These are phyloP conservation scores for Troides oblongomaculatus DNA, from an alignment of 2,888 invertebrate genomes.

Conservation along the genomic window DNA sequence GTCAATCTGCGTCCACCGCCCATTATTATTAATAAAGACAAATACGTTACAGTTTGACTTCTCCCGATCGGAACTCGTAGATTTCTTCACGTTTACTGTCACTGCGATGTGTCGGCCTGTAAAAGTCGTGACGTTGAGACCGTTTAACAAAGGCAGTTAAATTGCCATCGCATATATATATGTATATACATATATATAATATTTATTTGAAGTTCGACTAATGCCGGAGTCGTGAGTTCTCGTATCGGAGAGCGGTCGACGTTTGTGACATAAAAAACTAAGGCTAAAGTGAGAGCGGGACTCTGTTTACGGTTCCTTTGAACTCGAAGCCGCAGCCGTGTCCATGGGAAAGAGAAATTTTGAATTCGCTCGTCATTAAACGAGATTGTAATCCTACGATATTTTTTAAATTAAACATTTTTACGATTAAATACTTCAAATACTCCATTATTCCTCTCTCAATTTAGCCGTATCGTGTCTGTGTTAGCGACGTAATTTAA, in stretches of 20 bases:
- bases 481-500: slow-evolving; percentile 58
- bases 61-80: slow-evolving; percentile 35
- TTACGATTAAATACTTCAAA: slow-evolving; percentile 22
- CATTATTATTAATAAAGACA: slow-evolving; percentile 41
- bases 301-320: slow-evolving; percentile 44
- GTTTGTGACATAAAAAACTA: slow-evolving; percentile 36
- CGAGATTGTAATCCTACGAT: background rate
- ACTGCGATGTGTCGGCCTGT: background rate
- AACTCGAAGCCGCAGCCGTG: slow-evolving; percentile 32
- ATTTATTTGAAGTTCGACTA: slow-evolving; percentile 29
- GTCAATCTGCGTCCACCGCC: slow-evolving; percentile 39
- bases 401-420: slow-evolving; percentile 11
- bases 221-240: slow-evolving; percentile 31
- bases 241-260: slow-evolving; percentile 38
- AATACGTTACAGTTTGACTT: slow-evolving; percentile 39
- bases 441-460: slow-evolving; percentile 43
- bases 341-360: slow-evolving; percentile 24
- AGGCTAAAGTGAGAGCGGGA: slow-evolving; percentile 46
- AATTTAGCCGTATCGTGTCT: slow-evolving; percentile 62
- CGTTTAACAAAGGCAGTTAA: slow-evolving; percentile 15
- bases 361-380: slow-evolving; percentile 1
- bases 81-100: slow-evolving; percentile 6
- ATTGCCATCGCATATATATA: slow-evolving; percentile 10
- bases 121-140: slow-evolving; percentile 11
- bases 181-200: background rate